Evolutionary conservation across 2,888 invertebrate genomes (phyloP), one percentile per base, ranked within the genome.

Genomic region (Nysson spinosus): DNA sequence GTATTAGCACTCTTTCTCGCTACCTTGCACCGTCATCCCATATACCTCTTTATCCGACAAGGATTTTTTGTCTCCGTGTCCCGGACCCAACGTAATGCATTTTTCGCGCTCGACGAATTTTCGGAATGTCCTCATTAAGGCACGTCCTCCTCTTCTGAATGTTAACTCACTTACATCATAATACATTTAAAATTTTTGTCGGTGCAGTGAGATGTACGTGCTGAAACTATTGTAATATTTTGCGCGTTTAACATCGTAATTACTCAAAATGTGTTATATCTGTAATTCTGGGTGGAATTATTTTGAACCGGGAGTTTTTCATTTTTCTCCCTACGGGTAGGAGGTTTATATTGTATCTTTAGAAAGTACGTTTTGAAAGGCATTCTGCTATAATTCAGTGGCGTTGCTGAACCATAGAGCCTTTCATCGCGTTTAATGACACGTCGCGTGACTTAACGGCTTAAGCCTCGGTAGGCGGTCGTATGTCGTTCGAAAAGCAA

Each of bases 1-100:
- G 79, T 79, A 84, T 83, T 83, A 84, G 74, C 79, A 78, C 79
- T 82, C 68, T 71, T 71, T 66, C 67, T 60, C 39, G 47, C 42
- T 24, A 51, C 51, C 66, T 52, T 39, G 49, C 71, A 60, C 67
- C 68, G 68, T 42, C 56, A 44, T 55, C 66, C 44, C 60, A 20
- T 42, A 3, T 19, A 17, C 17, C 52, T 40, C 52, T 30, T 51
- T 46, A 34, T 26, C 4, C 39, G 17, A n/a, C 24, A 37, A 12
- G 11, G 11, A 35, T 40, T 71, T 72, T 67, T 64, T 58, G 52
- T 14, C 34, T 49, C 34, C 39, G 40, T 28, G 54, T 43, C 51
- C 35, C 40, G 49, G 17, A 16, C 49, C 28, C 43, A n/a, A 2
- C 35, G 57, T 50, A 68, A 66, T 56, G 57, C 72, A 52, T 70